Evolutionary conservation across 2,113 vertebrate genomes (phyloP), one percentile per base, ranked within the genome.

Genomic region (Sorex fumeus): DNA sequence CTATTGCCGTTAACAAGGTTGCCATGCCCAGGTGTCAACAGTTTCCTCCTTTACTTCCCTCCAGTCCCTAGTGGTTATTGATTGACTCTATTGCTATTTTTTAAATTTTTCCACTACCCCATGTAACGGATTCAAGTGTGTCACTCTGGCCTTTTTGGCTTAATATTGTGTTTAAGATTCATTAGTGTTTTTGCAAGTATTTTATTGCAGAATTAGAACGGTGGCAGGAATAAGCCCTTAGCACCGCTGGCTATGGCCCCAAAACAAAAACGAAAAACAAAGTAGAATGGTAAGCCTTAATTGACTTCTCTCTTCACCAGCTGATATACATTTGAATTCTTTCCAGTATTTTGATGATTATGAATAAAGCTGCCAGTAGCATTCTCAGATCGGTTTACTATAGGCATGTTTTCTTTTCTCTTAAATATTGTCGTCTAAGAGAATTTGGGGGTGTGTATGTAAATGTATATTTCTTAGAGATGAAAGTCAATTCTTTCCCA

Each of bases 91-190:
- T 70, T 28, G 10, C 16, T 75, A 2, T 72, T 77, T 12, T 91
- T 64, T 94, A 77, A 77, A 77, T n/a, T 78, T 87, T 36, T 90
- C 81, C 25, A 90, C 50, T 90, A 53, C 70, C 23, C 64, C 27
- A 47, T 47, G 18, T 62, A 92, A 95, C 50, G 77, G 34, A 88
- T 27, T 82, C 40, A 90, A 76, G 5, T 83, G 21, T 85, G 12
- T 43, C 67, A 32, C 36, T 86, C 23, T 84, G 43, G 27, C 64
- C 34, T 91, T 43, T 91, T 89, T 93, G 43, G 82, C 27, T 36
- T 72, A 70, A 36, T 53, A 81, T 84, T 84, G 50, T 21, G 2
- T 90, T 70, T 89, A 66, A 83, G 11, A 76, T 80, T 92, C 32
- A 90, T 71, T 11, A 8, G 19, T 84, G n/a, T 53, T 91, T 78